phyloP scores from a whole-genome alignment of 2,113 vertebrate genomes.

The Hippoglossus stenolepis region DNA sequence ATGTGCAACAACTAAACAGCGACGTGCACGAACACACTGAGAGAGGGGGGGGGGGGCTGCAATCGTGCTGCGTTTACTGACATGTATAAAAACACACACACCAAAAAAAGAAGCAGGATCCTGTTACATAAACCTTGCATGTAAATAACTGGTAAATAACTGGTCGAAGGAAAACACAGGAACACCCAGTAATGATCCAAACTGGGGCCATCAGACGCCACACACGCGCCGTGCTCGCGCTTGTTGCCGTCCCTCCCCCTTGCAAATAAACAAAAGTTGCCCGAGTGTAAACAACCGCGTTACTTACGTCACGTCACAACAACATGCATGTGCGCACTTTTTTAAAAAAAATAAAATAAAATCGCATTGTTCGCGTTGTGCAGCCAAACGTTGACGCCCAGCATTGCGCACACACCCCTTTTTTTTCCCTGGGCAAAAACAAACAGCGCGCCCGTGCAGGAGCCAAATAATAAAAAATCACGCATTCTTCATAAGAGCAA shows the following conservation, averaged over 20 bases:
- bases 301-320: neutral
- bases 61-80: neutral
- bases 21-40: neutral
- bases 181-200: neutral
- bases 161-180: neutral
- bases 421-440: constrained; percentile 74
- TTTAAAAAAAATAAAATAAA: neutral
- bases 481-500: constrained; percentile 17
- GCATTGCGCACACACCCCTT: constrained; percentile 80
- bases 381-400: constrained; percentile 84
- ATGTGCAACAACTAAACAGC: constrained; percentile 31
- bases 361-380: constrained; percentile 52
- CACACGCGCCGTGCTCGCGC: constrained; percentile 6
- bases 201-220: neutral
- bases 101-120: neutral
- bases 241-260: constrained; percentile 50
- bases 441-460: constrained; percentile 68
- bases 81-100: constrained; percentile 4
- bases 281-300: constrained; percentile 8
- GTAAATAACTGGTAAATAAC: constrained; percentile 63
- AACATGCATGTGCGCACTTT: neutral
- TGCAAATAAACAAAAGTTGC: constrained; percentile 55
- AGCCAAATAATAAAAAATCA: constrained; percentile 34
- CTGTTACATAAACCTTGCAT: constrained; percentile 55
- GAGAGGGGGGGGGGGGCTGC: too few relatives aligned